Conservation (phyloP, 1,140 invertebrate species). For the Spodoptera frugiperda region DNA sequence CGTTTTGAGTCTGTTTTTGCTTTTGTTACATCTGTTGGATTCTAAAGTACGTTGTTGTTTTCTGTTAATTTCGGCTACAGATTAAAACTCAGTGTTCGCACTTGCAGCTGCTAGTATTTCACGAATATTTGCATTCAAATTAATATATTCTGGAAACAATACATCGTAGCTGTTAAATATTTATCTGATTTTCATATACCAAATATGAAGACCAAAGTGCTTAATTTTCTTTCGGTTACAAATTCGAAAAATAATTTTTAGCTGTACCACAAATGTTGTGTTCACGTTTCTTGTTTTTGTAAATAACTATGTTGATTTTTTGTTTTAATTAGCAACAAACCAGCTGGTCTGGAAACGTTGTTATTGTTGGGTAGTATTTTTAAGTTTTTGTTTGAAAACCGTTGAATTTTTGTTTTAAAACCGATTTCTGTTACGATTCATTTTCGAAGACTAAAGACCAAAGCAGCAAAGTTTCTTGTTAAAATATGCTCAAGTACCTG, state of each 20-base stretch:
- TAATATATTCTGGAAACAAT: too few relatives aligned
- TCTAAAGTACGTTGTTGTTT: constrained; percentile 45
- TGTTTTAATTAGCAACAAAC: constrained; percentile 55
- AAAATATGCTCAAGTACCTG: not conserved
- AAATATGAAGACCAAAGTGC: not conserved
- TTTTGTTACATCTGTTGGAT: constrained; percentile 54
- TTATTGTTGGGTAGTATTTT: constrained; percentile 33
- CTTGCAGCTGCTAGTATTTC: constrained; percentile 31
- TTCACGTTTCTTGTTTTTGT: constrained; percentile 53
- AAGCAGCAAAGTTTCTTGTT: not conserved
- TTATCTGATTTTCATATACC: too few relatives aligned
- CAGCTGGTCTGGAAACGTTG: constrained; percentile 45
- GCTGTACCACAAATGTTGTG: not conserved
- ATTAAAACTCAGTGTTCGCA: constrained; percentile 30
- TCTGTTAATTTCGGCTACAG: constrained; percentile 51
- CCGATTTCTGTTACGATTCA: not conserved
- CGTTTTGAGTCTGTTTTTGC: constrained; percentile 50
- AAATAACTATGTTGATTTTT: constrained; percentile 62
- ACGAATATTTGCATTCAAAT: not conserved
- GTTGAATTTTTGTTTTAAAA: constrained; percentile 53
- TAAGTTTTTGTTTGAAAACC: constrained; percentile 15
- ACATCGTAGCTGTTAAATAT: too few relatives aligned
- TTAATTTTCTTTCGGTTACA: not conserved
- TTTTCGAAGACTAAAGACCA: not conserved
- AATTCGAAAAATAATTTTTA: too few relatives aligned